Conservation (phyloP, 2,888 invertebrate species). For the Gymnocheta viridis region DNA sequence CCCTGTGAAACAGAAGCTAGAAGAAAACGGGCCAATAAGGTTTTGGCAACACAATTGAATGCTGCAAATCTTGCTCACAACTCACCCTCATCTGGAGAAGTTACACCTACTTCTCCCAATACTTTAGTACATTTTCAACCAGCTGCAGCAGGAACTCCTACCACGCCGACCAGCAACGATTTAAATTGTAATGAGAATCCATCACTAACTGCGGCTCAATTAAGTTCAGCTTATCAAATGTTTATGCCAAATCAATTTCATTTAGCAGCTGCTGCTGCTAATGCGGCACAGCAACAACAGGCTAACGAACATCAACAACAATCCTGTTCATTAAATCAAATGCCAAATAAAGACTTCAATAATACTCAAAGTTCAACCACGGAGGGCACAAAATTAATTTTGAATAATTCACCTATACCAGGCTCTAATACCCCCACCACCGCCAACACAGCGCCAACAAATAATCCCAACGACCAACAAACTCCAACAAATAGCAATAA, state of each 20-base stretch:
- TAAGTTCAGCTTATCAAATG: constrained; percentile 77
- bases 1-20: constrained; percentile 82
- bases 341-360: constrained; percentile 40
- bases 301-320: constrained; percentile 46
- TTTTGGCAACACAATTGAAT: constrained; percentile 72
- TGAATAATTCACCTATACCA: constrained; percentile 50
- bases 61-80: constrained; percentile 70
- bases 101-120: constrained; percentile 70
- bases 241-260: constrained; percentile 81
- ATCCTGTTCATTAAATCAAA: background rate
- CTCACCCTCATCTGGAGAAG: constrained; percentile 67
- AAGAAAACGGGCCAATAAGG: constrained; percentile 81
- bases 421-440: no score
- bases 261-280: constrained; percentile 77
- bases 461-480: constrained; percentile 25
- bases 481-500: constrained; percentile 20
- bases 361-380: constrained; percentile 65
- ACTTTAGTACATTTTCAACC: constrained; percentile 53
- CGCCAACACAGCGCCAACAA: background rate
- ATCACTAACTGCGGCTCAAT: constrained; percentile 71
- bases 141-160: background rate
- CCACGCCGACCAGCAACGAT: constrained; percentile 9
- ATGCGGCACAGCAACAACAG: constrained; percentile 70
- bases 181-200: constrained; percentile 45
- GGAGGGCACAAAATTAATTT: constrained; percentile 57